Conservation (phyloP, 2,113 vertebrate genomes). For the Machaerirhynchus nigripectus region DNA sequence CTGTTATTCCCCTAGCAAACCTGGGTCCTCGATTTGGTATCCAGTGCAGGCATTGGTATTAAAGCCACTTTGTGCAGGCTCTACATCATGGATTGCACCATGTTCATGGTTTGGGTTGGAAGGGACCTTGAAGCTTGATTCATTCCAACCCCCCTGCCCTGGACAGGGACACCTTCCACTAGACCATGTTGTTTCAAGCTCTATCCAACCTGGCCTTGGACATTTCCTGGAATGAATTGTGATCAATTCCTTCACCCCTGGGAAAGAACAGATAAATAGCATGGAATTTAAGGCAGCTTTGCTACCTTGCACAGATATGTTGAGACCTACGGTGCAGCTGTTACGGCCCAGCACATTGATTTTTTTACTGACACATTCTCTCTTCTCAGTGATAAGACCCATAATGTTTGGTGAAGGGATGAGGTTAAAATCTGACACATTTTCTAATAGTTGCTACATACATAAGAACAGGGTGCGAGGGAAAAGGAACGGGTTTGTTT, state of each 20-base stretch:
- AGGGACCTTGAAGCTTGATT: neutral
- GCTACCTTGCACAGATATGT: neutral
- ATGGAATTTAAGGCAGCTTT: neutral
- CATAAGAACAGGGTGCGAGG: neutral
- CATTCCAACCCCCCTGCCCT: neutral
- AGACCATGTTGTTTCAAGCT: neutral
- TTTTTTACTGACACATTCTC: neutral
- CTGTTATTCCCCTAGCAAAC: neutral
- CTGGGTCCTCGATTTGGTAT: fast-evolving
- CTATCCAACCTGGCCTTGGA: neutral
- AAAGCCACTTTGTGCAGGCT: neutral
- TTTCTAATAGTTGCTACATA: neutral
- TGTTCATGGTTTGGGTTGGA: neutral
- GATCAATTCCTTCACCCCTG: neutral
- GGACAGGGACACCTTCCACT: neutral
- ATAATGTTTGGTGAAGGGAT: neutral
- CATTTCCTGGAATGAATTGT: neutral
- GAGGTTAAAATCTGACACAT: neutral
- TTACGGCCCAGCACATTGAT: neutral
- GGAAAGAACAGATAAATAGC: neutral
- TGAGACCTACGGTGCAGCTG: neutral
- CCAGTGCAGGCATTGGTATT: neutral
- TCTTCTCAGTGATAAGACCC: neutral
- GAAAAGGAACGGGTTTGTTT: neutral
- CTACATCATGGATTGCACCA: fast-evolving